Evolutionary conservation across 92 coral and sea anemone genomes (phyloP).

Genomic region (Porites cylindrica): DNA sequence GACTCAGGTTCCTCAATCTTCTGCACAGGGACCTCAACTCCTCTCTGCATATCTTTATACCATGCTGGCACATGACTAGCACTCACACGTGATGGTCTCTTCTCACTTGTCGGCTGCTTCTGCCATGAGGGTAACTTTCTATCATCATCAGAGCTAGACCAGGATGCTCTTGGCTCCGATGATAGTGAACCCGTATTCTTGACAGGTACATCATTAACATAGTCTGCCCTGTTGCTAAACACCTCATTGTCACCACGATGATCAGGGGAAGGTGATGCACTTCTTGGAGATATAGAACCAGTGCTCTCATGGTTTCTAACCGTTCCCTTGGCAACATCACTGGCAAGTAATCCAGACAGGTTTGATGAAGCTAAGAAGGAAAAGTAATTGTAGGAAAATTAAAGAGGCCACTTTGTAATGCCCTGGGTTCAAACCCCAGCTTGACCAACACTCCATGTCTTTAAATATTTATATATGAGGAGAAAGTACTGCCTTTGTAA

Average conservation of each 20-base stretch:
- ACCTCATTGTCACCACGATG: constrained; percentile 63
- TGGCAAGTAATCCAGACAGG: constrained; percentile 91
- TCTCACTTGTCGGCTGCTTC: constrained; percentile 2
- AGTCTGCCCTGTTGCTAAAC: constrained; percentile 41
- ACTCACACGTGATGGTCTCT: constrained; percentile 45
- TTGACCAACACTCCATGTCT: no score
- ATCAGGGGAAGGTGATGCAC: constrained; percentile 65
- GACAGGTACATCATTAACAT: constrained; percentile 50
- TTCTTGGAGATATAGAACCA: constrained; percentile 51
- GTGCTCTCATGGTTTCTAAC: constrained; percentile 48
- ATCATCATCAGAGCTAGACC: constrained; percentile 33
- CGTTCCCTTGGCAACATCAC: constrained; percentile 66
- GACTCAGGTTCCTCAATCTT: constrained; percentile 77
- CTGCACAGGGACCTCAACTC: constrained; percentile 80
- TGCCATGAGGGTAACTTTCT: background rate
- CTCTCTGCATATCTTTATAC: constrained; percentile 92
- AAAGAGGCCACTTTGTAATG: background rate
- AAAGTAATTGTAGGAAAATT: background rate
- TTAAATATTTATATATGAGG: no score
- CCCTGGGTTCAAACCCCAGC: no score
- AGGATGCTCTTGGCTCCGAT: constrained; percentile 50
- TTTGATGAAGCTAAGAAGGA: constrained; percentile 80
- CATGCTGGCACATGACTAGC: constrained; percentile 86
- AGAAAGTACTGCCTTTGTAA: no score
- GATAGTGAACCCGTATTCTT: constrained; percentile 52